Conservation (phyloP, 2,888 invertebrate genomes). For the Eupithecia inturbata region DNA sequence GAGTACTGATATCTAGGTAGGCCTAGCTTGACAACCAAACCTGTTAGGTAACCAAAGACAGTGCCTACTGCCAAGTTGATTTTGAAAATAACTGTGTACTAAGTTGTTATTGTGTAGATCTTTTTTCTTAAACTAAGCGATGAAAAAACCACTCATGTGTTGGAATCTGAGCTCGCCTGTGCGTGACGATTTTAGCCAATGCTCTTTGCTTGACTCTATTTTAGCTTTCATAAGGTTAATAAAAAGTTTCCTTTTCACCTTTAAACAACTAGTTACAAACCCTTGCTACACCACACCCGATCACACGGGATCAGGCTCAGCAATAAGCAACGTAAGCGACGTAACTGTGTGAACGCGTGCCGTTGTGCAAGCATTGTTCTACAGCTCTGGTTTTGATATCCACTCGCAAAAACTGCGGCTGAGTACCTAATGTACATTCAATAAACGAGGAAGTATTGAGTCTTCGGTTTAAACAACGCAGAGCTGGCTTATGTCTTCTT, state of each 20-base stretch:
- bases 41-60: no score
- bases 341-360: constrained; percentile 34
- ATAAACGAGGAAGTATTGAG: not conserved
- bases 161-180: not conserved
- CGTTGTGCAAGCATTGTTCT: constrained; percentile 36
- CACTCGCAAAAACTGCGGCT: constrained; percentile 24
- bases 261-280: not conserved
- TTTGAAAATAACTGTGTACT: no score
- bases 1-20: no score
- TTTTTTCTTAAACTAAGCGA: not conserved
- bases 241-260: not conserved
- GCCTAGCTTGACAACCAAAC: no score
- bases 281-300: constrained; percentile 18
- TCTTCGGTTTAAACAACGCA: not conserved
- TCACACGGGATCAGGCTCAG: constrained; percentile 27
- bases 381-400: constrained; percentile 35
- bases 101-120: no score
- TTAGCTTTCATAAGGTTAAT: not conserved
- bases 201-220: not conserved
- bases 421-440: constrained; percentile 16
- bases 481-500: not conserved
- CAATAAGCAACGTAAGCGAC: constrained; percentile 5
- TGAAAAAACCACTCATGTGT: not conserved
- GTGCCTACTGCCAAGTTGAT: no score
- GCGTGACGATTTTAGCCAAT: not conserved